A percentile compares a stretch with the other conserved stretches of the same genome.
These are phyloP conservation scores for Rotaria socialis DNA, from an alignment of 2,888 invertebrate genomes.

Conservation along the genomic window DNA sequence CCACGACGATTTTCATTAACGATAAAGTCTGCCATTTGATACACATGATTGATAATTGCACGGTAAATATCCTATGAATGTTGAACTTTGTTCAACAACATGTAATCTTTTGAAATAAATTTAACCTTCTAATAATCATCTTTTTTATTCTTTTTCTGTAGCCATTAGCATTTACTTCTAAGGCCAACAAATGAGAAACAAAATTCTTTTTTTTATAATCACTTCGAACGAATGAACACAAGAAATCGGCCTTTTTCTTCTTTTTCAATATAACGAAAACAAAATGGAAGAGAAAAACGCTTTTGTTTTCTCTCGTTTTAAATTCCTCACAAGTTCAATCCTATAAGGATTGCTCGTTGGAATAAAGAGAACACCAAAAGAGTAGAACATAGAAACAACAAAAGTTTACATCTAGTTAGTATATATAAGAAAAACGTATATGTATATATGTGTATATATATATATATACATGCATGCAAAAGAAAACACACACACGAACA, in stretches of 20 bases:
- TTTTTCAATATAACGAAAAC: not conserved
- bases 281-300: not conserved
- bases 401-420: conserved; percentile 17
- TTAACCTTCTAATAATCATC: not conserved
- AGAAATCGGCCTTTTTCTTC: not conserved
- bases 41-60: no score
- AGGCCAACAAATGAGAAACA: not conserved
- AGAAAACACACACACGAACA: not conserved
- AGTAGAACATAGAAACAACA: not conserved
- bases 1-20: no score
- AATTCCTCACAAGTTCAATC: not conserved
- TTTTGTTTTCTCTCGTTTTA: no score
- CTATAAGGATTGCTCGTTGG: conserved; percentile 6
- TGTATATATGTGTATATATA: not conserved
- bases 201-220: not conserved
- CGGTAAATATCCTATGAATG: no score
- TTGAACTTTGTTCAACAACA: no score
- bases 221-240: not conserved
- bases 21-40: no score
- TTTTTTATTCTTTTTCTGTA: not conserved
- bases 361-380: not conserved
- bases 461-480: conserved; percentile 8
- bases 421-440: not conserved
- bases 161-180: not conserved
- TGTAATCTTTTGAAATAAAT: not conserved